These are phyloP conservation scores for Rhingia campestris DNA, from an alignment of 2,888 invertebrate genomes.

Conservation along the genomic window DNA sequence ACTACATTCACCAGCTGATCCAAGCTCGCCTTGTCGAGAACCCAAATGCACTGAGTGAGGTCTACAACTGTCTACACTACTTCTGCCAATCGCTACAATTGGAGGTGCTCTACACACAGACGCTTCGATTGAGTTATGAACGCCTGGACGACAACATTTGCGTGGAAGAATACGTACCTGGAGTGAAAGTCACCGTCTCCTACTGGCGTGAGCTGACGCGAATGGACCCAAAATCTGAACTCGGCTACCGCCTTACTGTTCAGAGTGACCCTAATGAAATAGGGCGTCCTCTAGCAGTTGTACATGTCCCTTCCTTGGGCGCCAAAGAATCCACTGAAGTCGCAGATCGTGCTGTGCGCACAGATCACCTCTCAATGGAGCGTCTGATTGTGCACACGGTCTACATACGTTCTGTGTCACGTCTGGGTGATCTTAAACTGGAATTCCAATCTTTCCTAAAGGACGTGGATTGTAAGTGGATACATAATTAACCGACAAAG, in stretches of 20 bases:
- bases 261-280: constrained; percentile 93
- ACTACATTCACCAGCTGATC: constrained; percentile 96
- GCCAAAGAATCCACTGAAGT: constrained; percentile 85
- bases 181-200: constrained; percentile 94
- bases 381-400: constrained; percentile 96
- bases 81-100: constrained; percentile 98
- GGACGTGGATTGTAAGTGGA: constrained; percentile 87
- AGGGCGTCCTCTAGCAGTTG: constrained; percentile 88
- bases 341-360: constrained; percentile 90
- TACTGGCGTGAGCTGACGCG: constrained; percentile 90
- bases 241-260: constrained; percentile 93
- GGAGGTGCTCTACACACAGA: constrained; percentile 94
- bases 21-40: constrained; percentile 91
- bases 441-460: constrained; percentile 84
- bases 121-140: constrained; percentile 92
- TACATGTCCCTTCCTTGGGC: constrained; percentile 85
- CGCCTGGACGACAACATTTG: constrained; percentile 94
- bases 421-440: constrained; percentile 91
- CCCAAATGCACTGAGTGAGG: constrained; percentile 90
- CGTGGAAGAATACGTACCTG: constrained; percentile 95
- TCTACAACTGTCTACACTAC: constrained; percentile 92
- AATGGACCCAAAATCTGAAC: constrained; percentile 90
- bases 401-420: constrained; percentile 93
- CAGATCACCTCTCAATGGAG: constrained; percentile 97
- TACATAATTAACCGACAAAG: too few relatives aligned